Evolutionary conservation across 2,113 vertebrate genomes (phyloP), one percentile per base, ranked within the genome.

Genomic region (Leptobrachium leishanense): DNA sequence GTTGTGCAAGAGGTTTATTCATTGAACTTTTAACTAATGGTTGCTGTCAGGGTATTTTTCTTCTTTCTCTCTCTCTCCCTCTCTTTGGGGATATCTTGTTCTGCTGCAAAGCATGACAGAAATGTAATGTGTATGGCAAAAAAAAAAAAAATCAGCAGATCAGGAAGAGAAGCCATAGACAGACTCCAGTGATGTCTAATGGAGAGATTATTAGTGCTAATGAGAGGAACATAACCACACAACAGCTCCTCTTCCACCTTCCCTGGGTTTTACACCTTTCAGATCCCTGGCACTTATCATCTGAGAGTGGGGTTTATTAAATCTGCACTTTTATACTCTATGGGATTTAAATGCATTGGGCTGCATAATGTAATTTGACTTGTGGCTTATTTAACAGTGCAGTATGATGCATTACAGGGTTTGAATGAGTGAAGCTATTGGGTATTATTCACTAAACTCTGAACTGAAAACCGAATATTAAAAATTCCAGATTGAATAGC

Each of bases 1-100:
- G 88, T 88, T 84, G 86, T 90, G 90, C 89, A 87, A 91, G 87
- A 87, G 86, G 87, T 90, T 92, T 89, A 86, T 90, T 89, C 85
- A 87, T 85, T 87, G 84, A 74, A 78, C 86, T 89, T 82, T 85
- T 89, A 88, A 88, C 87, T 88, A 91, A 88, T 91, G 85, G 87
- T 88, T 85, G 88, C 85, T 88, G 90, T 92, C 89, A 85, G 86
- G 82, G 85, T 85, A 72, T 82, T 86, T 88, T 87, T 88, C 68
- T 86, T 31, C 20, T 31, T 31, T 31, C 20, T 31, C 20, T 31
- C 20, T 31, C 20, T 31, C 20, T 31, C 20, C 20, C 80, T 86
- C 84, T 91, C 90, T 89, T 86, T 82, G 84, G 90, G 90, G 84
- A 89, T 85, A 89, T 91, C 88, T 82, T 83, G 84, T 89, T 90